A percentile compares a stretch with the other conserved stretches of the same genome.
phyloP scores from a whole-genome alignment of 2,113 vertebrate species.

The Equus przewalskii region DNA sequence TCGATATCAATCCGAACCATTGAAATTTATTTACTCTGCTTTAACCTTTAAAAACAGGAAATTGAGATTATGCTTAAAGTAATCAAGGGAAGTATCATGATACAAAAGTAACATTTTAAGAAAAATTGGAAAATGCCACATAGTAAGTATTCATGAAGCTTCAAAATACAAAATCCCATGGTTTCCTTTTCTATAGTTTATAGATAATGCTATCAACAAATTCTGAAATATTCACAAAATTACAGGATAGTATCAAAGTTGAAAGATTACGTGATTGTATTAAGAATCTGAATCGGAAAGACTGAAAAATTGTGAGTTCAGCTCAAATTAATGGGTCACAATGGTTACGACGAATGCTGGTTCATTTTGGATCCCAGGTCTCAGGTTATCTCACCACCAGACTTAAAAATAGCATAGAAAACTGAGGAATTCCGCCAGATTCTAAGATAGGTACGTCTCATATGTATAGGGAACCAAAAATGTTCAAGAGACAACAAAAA shows the following conservation, averaged over 20 bases:
- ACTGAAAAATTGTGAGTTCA: slow-evolving; percentile 45
- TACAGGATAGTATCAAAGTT: slow-evolving; percentile 42
- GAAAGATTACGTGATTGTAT: background rate
- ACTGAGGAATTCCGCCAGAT: background rate
- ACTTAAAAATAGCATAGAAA: background rate
- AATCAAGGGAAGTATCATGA: slow-evolving; percentile 58
- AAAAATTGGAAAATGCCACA: slow-evolving; percentile 61
- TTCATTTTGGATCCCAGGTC: background rate
- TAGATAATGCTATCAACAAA: slow-evolving; percentile 12
- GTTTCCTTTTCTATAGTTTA: slow-evolving; percentile 59
- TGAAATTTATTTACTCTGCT: slow-evolving; percentile 48
- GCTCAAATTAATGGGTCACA: slow-evolving; percentile 28
- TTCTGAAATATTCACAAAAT: slow-evolving; percentile 39
- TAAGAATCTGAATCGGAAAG: slow-evolving; percentile 40
- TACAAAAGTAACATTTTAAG: slow-evolving; percentile 71
- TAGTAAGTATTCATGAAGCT: background rate
- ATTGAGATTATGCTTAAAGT: background rate
- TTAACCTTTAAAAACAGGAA: slow-evolving; percentile 73
- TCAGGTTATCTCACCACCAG: background rate
- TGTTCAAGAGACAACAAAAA: background rate
- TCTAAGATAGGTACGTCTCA: background rate
- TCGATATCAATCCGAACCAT: background rate
- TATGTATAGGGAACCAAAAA: slow-evolving; percentile 39
- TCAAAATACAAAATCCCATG: slow-evolving; percentile 56
- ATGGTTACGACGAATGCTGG: slow-evolving; percentile 13